These are phyloP conservation scores for Loripinus fragilis DNA, from an alignment of 2,888 invertebrate species.

Conservation along the genomic window DNA sequence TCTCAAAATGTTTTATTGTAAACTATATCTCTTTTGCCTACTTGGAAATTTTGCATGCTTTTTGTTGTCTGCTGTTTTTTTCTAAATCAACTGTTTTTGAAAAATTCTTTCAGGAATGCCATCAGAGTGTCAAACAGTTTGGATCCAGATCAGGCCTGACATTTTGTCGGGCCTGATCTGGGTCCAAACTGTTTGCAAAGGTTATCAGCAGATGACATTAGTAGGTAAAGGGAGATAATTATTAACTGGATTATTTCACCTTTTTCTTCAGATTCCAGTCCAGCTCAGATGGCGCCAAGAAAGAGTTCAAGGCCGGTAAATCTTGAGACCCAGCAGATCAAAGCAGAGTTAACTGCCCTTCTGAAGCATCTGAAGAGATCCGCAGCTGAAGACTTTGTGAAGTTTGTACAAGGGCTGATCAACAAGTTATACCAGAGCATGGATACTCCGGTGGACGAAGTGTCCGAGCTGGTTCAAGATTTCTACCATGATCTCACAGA, in stretches of 20 bases:
- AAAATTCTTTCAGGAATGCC: too few species aligned
- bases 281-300: conserved; percentile 44
- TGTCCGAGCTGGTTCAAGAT: conserved; percentile 95
- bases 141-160: too few species aligned
- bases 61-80: too few species aligned
- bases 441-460: conserved; percentile 84
- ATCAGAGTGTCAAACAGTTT: too few species aligned
- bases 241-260: conserved; percentile 9
- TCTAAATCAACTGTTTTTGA: too few species aligned
- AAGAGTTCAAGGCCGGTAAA: conserved; percentile 69
- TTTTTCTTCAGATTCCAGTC: conserved; percentile 45
- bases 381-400: conserved; percentile 85
- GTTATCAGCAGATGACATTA: too few species aligned
- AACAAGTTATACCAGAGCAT: conserved; percentile 84
- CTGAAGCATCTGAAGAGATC: conserved; percentile 81
- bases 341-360: conserved; percentile 83
- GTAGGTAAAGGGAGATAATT: too few species aligned
- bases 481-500: conserved; percentile 92
- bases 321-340: conserved; percentile 83
- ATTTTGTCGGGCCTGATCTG: too few species aligned
- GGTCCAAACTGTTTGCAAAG: too few species aligned
- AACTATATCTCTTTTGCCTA: too few species aligned
- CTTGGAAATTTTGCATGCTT: too few species aligned
- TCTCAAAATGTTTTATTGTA: too few species aligned
- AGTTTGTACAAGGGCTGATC: conserved; percentile 84